Conservation (phyloP, 2,113 vertebrate genomes). For the Phylloscopus whistleri region DNA sequence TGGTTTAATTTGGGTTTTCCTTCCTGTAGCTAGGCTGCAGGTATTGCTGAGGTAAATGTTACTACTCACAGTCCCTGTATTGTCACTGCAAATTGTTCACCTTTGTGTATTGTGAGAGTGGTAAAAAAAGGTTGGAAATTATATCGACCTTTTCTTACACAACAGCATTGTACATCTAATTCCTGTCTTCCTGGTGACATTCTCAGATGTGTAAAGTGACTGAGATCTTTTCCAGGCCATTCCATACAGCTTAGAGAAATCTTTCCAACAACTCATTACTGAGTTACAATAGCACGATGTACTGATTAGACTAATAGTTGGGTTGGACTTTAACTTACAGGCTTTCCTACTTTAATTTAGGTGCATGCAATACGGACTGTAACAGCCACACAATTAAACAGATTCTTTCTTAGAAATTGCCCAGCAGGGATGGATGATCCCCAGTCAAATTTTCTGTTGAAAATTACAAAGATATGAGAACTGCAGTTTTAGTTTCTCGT, state of each 20-base stretch:
- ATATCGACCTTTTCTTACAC: background rate
- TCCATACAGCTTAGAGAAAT: background rate
- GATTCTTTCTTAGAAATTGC: background rate
- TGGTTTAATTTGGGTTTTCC: background rate
- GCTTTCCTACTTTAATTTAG: background rate
- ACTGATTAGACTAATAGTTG: background rate
- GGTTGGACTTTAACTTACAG: background rate
- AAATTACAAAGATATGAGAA: background rate
- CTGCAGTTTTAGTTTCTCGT: background rate
- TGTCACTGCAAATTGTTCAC: background rate
- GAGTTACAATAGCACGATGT: background rate
- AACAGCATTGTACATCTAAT: background rate
- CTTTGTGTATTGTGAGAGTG: background rate
- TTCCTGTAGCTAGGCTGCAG: background rate
- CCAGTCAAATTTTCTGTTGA: background rate
- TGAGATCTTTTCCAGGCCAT: background rate
- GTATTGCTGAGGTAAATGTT: background rate
- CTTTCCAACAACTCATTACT: background rate
- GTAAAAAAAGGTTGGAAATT: background rate
- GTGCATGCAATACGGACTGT: background rate
- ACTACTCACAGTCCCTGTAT: background rate
- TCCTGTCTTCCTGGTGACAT: background rate
- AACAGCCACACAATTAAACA: background rate
- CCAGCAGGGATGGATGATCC: background rate
- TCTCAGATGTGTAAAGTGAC: background rate